Conservation (phyloP, 2,888 invertebrate species). For the Machimus atricapillus region DNA sequence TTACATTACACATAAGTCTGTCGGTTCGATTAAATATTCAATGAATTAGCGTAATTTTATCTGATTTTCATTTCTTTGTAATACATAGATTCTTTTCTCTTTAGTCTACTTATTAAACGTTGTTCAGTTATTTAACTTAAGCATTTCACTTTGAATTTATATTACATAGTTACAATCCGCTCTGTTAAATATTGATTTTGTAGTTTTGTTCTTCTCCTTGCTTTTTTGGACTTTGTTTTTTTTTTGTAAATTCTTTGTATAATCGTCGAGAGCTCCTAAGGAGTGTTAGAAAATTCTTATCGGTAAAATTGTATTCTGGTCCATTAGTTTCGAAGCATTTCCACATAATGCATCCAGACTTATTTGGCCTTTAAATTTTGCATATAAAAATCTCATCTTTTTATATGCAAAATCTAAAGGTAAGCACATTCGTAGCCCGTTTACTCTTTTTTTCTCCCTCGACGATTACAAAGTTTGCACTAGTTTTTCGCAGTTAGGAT, state of each 20-base stretch:
- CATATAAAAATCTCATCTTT: not conserved
- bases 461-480: constrained; percentile 57
- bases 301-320: constrained; percentile 29
- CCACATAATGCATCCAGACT: not conserved
- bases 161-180: not conserved
- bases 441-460: constrained; percentile 51
- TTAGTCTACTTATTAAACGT: constrained; percentile 13
- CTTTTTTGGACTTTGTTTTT: not conserved
- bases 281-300: constrained; percentile 37
- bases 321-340: constrained; percentile 34
- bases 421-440: constrained; percentile 13
- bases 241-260: constrained; percentile 24
- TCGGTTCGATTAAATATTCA: not conserved
- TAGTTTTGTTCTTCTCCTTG: not conserved
- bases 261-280: constrained; percentile 37
- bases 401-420: constrained; percentile 20
- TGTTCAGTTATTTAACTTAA: constrained; percentile 1
- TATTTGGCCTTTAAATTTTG: constrained; percentile 20
- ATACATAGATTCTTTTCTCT: not conserved
- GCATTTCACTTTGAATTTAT: constrained; percentile 2
- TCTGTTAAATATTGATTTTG: not conserved
- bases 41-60: constrained; percentile 1
- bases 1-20: constrained; percentile 4
- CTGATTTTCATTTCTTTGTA: not conserved
- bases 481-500: constrained; percentile 86